These are phyloP conservation scores for Synchiropus splendidus DNA, from an alignment of 2,113 vertebrate species.

Conservation along the genomic window DNA sequence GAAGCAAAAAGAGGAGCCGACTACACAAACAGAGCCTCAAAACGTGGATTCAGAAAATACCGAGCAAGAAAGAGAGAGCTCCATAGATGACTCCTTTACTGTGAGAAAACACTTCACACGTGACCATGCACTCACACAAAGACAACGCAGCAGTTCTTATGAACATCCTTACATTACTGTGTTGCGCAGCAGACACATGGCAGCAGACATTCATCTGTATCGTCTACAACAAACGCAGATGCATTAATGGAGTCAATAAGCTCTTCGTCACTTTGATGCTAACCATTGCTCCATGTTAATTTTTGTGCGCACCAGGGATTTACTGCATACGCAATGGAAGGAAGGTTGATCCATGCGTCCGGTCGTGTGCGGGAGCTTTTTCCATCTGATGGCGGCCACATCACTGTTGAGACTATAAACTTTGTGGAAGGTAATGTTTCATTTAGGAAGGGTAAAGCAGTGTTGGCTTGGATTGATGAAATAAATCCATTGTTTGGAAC, in stretches of 20 bases:
- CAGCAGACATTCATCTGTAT: no score
- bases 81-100: neutral
- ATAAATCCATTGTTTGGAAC: no score
- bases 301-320: slow-evolving; percentile 50
- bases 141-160: no score
- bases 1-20: slow-evolving; percentile 7
- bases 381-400: slow-evolving; percentile 81
- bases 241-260: no score
- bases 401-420: slow-evolving; percentile 75
- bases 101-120: slow-evolving; percentile 17
- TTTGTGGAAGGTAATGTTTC: slow-evolving; percentile 72
- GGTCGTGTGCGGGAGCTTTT: slow-evolving; percentile 71
- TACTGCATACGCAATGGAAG: slow-evolving; percentile 76
- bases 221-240: no score
- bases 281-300: no score
- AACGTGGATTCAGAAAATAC: slow-evolving; percentile 3
- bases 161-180: no score
- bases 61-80: neutral
- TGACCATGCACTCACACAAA: neutral
- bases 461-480: neutral
- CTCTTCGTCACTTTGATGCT: no score
- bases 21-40: neutral
- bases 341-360: slow-evolving; percentile 71
- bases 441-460: neutral
- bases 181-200: no score